Evolutionary conservation across 2,888 invertebrate genomes (phyloP).

Genomic region (Geotrupes spiniger): DNA sequence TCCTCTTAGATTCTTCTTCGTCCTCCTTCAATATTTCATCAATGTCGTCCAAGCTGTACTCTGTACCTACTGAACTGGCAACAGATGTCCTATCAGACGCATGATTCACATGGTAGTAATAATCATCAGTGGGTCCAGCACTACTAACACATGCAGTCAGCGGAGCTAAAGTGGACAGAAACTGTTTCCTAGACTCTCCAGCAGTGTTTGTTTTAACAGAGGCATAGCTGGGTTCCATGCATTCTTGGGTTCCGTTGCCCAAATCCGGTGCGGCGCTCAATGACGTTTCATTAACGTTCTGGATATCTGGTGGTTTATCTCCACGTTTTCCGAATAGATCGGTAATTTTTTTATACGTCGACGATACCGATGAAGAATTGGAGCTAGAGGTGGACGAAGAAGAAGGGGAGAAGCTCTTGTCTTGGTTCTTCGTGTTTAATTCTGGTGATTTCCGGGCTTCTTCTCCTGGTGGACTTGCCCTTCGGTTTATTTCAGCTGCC

Average conservation of each 20-base stretch:
- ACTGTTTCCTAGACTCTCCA: conserved; percentile 69
- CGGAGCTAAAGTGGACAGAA: conserved; percentile 75
- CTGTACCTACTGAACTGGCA: conserved; percentile 62
- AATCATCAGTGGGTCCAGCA: conserved; percentile 59
- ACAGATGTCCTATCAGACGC: conserved; percentile 61
- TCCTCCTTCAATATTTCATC: conserved; percentile 59
- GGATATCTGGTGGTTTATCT: conserved; percentile 39
- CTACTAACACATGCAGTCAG: conserved; percentile 69
- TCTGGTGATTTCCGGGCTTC: conserved; percentile 52
- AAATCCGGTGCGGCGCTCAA: conserved; percentile 53
- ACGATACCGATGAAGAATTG: conserved; percentile 58
- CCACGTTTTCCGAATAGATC: conserved; percentile 56
- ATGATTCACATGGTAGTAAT: conserved; percentile 55
- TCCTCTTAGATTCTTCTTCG: conserved; percentile 53
- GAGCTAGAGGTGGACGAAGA: conserved; percentile 58
- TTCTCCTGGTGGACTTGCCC: conserved; percentile 67
- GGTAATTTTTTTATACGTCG: conserved; percentile 63
- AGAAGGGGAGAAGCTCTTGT: conserved; percentile 61
- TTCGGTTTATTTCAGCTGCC: conserved; percentile 45
- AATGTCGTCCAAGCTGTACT: conserved; percentile 65
- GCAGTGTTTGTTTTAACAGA: conserved; percentile 46
- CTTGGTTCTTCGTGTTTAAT: conserved; percentile 37
- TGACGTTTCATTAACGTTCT: conserved; percentile 31
- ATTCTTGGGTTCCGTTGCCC: conserved; percentile 50
- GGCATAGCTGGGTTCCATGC: conserved; percentile 42